Evolutionary conservation across 1,140 invertebrate genomes (phyloP).

Genomic region (Dendroctonus ponderosae): DNA sequence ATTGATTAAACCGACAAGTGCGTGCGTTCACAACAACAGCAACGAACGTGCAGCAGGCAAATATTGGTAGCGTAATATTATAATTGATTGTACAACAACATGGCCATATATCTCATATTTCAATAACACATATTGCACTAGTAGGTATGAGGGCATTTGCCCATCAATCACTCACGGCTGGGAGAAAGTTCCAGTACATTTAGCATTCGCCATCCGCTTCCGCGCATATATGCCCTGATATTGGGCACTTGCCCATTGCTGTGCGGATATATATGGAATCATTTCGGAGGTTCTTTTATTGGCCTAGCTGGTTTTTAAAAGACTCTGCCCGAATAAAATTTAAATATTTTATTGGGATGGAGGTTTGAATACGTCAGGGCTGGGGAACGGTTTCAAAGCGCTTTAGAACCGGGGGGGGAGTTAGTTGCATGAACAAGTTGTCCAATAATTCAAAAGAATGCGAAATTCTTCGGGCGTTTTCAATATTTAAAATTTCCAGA

Average conservation of each 20-base stretch:
- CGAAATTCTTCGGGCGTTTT: too few relatives aligned
- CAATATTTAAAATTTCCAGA: too few relatives aligned
- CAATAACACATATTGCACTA: constrained; percentile 51
- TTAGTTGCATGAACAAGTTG: too few relatives aligned
- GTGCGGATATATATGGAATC: constrained; percentile 27
- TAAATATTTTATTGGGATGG: constrained; percentile 25
- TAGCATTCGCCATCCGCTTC: constrained; percentile 48
- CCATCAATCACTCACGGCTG: constrained; percentile 52
- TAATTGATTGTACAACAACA: constrained; percentile 40
- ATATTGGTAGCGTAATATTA: constrained; percentile 39
- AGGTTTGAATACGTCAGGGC: constrained; percentile 20
- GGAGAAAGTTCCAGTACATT: constrained; percentile 52
- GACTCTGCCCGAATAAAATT: constrained; percentile 33
- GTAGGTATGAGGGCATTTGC: constrained; percentile 48
- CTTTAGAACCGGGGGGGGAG: too few relatives aligned
- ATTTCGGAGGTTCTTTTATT: constrained; percentile 28
- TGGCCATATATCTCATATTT: constrained; percentile 46
- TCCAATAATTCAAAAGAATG: too few relatives aligned
- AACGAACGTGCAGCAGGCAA: constrained; percentile 19
- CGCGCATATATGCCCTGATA: constrained; percentile 40
- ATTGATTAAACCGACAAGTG: constrained; percentile 18
- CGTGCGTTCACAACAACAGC: constrained; percentile 23
- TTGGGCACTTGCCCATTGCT: constrained; percentile 42
- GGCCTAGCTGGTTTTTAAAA: constrained; percentile 22
- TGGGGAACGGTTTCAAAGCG: not conserved